Percentiles rank a stretch among this genome's conserved stretches.
Conservation (phyloP, 2,888 invertebrate species). For the Melinopterus prodromus region DNA sequence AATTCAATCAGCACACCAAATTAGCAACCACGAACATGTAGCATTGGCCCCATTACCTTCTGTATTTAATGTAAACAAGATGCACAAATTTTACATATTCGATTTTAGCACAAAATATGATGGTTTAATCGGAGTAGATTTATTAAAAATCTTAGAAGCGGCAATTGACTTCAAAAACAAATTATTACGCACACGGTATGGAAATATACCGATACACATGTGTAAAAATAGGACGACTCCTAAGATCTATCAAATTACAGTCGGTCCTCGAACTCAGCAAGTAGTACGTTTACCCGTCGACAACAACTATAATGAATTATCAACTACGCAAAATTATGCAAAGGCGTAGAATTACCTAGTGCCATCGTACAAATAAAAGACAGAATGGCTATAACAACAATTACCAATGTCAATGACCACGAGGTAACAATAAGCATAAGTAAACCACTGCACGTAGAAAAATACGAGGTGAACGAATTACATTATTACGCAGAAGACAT, state of each 20-base stretch:
- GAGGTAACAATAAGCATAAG: neutral
- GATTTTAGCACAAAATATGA: too few species aligned
- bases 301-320: constrained; percentile 6
- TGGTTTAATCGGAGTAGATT: neutral
- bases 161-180: constrained; percentile 1
- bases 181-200: neutral
- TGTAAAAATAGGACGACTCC: neutral
- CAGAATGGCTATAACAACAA: neutral
- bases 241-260: neutral
- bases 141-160: neutral
- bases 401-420: neutral
- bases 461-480: neutral
- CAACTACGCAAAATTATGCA: neutral
- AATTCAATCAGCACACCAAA: neutral
- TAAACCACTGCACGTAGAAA: neutral
- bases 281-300: constrained; percentile 5
- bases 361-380: constrained; percentile 10
- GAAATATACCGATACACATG: constrained; percentile 13
- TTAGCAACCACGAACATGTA: neutral
- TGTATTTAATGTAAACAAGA: neutral
- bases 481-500: too few species aligned
- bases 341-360: neutral
- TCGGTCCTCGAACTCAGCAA: neutral
- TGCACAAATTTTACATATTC: neutral
- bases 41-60: constrained; percentile 9